Evolutionary conservation across 2,797 vertebrate genomes (phyloP).

Genomic region (Psittacula derbiana): DNA sequence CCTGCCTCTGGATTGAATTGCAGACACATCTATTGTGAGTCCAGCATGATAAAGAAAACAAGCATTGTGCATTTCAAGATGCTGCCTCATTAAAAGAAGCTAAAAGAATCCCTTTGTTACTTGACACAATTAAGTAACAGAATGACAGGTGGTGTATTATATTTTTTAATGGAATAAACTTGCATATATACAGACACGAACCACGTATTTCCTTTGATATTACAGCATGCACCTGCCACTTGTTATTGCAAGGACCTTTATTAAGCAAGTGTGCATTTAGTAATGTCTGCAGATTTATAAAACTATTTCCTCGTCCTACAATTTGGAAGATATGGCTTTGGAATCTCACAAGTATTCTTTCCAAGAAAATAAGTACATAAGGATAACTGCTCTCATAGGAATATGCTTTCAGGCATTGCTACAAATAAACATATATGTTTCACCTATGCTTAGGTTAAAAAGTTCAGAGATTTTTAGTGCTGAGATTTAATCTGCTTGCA

Average conservation of each 20-base stretch:
- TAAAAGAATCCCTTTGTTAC: constrained; percentile 81
- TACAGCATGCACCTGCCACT: constrained; percentile 70
- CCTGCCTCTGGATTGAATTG: constrained; percentile 64
- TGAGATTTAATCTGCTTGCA: constrained; percentile 14
- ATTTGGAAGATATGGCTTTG: constrained; percentile 46
- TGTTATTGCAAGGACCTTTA: constrained; percentile 70
- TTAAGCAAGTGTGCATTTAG: constrained; percentile 70
- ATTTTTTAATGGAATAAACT: constrained; percentile 72
- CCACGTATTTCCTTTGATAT: constrained; percentile 62
- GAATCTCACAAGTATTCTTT: constrained; percentile 50
- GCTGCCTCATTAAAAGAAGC: constrained; percentile 76
- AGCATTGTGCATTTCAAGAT: constrained; percentile 43
- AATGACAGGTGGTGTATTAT: constrained; percentile 80
- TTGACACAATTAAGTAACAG: constrained; percentile 79
- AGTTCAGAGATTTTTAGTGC: constrained; percentile 46
- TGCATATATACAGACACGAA: constrained; percentile 40
- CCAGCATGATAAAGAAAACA: constrained; percentile 61
- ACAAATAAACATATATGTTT: constrained; percentile 26
- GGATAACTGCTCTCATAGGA: constrained; percentile 9
- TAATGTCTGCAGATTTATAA: constrained; percentile 63
- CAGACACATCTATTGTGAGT: constrained; percentile 56
- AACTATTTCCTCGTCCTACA: constrained; percentile 39
- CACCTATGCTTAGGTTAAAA: constrained; percentile 4
- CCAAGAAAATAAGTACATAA: constrained; percentile 61
- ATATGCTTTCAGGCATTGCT: constrained; percentile 42